A percentile compares a stretch with the other conserved stretches of the same genome.
Conservation (phyloP, 1,140 invertebrate species). For the Ceratoteleas bidentatus region DNA sequence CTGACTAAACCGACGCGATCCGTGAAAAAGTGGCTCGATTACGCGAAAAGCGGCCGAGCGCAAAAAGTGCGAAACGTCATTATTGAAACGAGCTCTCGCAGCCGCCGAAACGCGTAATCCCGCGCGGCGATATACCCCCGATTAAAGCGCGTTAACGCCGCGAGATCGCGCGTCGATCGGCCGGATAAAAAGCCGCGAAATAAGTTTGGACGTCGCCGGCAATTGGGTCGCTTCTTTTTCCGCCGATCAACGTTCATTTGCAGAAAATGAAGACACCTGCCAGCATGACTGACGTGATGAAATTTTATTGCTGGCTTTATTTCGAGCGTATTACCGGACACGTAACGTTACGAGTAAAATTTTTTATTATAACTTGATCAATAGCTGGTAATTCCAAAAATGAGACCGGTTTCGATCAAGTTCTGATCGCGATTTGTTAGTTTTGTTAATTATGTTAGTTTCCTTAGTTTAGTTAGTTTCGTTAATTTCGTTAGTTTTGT, state of each 20-base stretch:
- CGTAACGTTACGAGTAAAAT: not conserved
- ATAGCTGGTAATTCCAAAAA: not conserved
- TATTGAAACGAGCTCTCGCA: too few species aligned
- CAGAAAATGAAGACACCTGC: constrained; percentile 50
- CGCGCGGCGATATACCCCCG: not conserved
- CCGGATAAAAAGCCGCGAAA: constrained; percentile 33
- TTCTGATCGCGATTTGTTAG: not conserved
- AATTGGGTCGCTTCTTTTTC: constrained; percentile 54
- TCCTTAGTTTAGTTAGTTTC: too few species aligned
- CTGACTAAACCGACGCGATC: too few species aligned
- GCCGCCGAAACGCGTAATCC: too few species aligned
- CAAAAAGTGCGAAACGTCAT: too few species aligned
- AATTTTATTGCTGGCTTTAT: constrained; percentile 44
- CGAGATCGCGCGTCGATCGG: constrained; percentile 3
- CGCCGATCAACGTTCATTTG: constrained; percentile 47
- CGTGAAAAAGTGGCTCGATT: too few species aligned
- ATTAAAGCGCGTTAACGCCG: too few species aligned
- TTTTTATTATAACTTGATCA: too few species aligned
- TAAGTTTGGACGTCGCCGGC: constrained; percentile 35
- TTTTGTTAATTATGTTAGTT: too few species aligned
- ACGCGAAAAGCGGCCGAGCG: too few species aligned
- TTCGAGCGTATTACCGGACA: not conserved
- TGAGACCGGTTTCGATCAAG: not conserved
- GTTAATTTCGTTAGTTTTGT: too few species aligned
- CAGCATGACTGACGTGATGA: constrained; percentile 28